phyloP scores from a whole-genome alignment of 2,888 invertebrate genomes.

The Caenorhabditis wallacei region DNA sequence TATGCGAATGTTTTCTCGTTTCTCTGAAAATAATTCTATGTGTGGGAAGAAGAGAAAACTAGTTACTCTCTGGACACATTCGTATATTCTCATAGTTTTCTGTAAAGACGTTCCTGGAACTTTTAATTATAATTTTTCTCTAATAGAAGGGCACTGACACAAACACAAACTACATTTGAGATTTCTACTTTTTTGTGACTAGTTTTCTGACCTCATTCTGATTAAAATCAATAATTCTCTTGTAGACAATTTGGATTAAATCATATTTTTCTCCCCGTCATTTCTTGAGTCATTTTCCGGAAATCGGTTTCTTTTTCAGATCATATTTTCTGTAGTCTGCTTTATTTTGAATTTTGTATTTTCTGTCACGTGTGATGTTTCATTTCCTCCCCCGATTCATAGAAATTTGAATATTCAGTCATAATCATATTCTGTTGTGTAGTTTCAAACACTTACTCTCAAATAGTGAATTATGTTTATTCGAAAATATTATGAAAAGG shows the following conservation, averaged over 20 bases:
- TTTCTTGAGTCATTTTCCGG: not conserved
- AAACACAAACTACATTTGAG: too few species aligned
- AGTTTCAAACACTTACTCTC: conserved; percentile 1
- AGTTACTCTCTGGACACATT: conserved; percentile 21
- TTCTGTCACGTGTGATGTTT: conserved; percentile 15
- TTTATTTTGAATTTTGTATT: conserved; percentile 10
- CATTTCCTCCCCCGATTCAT: not conserved
- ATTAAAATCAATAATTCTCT: not conserved
- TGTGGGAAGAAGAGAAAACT: conserved; percentile 20
- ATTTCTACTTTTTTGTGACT: not conserved
- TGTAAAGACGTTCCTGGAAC: not conserved
- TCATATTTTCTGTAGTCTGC: conserved; percentile 7
- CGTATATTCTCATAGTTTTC: not conserved
- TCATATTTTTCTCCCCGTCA: too few species aligned
- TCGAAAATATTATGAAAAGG: not conserved
- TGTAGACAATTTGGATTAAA: not conserved
- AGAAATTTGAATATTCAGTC: conserved; percentile 28
- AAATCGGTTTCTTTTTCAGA: not conserved
- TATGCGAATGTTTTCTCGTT: conserved; percentile 49
- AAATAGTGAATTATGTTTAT: conserved; percentile 1
- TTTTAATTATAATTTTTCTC: not conserved
- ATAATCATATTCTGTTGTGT: conserved; percentile 34
- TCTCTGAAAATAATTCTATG: conserved; percentile 27
- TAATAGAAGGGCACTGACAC: not conserved
- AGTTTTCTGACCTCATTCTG: not conserved